Base-by-base conservation (phyloP, 2,113 vertebrate genomes). In the Gadus chalcogrammus region DNA sequence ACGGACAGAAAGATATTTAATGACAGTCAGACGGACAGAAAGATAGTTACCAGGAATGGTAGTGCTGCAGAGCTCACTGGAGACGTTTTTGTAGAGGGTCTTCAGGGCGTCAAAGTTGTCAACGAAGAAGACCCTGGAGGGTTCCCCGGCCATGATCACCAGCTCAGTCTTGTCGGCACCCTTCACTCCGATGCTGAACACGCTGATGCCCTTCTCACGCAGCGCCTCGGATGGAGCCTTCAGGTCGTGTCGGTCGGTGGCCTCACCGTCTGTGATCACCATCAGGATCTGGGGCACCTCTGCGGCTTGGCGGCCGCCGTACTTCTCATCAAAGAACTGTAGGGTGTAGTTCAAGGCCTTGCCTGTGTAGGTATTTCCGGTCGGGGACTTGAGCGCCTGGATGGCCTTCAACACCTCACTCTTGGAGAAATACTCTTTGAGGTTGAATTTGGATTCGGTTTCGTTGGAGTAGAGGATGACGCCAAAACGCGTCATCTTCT, bases 101-200 rank as follows among this genome's bases (percentile, higher is more conserved):
- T 90, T 84, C 76, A 95, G 71, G 2, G 73, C 82, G 0, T 69
- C 66, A 55, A 87, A 94, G 24, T 87, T 84, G 24, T 88, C 68
- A 42, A 90, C 92, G 1, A 83, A 85, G 79, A 93, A 93, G 52
- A 91, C 85, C 56, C 64, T 90, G 24, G 75, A 79, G 0, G 0
- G 79, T 0, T 76, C 65, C 6, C 80, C 85, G 0, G 85, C 79
- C 76, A 94, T 92, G 67, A 80, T 81, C 72, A 88, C 71, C 67
- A 95, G 87, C 76, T 94, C 85, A 0, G 20, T 15, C 68, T 0
- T 65, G 56, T 76, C 82, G 27, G 91, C 90, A 15, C 61, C 69
- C 2, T 75, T 79, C 20, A 93, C 90, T 16, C 93, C 92, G n/a
- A 94, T 86, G 28, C 89, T 91, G 81, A 91, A 89, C n/a, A 94